These are phyloP conservation scores for Nephila pilipes DNA, from an alignment of 1,140 invertebrate genomes.

Conservation along the genomic window DNA sequence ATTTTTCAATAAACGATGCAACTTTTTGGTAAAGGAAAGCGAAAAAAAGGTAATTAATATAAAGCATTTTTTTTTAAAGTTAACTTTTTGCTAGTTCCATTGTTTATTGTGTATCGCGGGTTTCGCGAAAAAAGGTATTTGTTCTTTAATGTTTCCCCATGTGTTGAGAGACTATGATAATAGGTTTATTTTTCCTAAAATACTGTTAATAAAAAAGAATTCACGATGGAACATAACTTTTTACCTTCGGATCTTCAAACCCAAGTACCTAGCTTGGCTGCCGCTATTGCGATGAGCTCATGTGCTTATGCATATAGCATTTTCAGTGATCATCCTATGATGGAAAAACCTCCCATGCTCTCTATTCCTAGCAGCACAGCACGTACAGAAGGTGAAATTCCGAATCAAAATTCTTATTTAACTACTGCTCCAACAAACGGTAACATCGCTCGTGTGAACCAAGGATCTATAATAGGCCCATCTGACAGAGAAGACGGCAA, in stretches of 20 bases:
- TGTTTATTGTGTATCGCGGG: slow-evolving; percentile 76
- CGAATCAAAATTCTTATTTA: slow-evolving; percentile 67
- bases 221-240: slow-evolving; percentile 75
- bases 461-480: slow-evolving; percentile 9
- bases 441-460: slow-evolving; percentile 49
- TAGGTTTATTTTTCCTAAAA: slow-evolving; percentile 73
- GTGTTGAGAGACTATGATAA: slow-evolving; percentile 37
- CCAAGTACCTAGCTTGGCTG: slow-evolving; percentile 76
- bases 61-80: slow-evolving; percentile 40
- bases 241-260: slow-evolving; percentile 72
- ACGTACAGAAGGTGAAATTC: slow-evolving; percentile 69
- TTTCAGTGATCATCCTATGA: slow-evolving; percentile 73
- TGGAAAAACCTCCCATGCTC: slow-evolving; percentile 75
- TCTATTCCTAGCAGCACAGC: slow-evolving; percentile 71
- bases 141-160: slow-evolving; percentile 71
- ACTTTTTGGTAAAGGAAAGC: slow-evolving; percentile 35
- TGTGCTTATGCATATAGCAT: slow-evolving; percentile 76
- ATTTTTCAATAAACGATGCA: slow-evolving; percentile 37
- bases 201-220: slow-evolving; percentile 38
- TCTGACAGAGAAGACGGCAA: slow-evolving; percentile 67
- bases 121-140: slow-evolving; percentile 67
- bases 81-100: slow-evolving; percentile 51
- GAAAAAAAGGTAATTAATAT: slow-evolving; percentile 51
- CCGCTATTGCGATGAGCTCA: slow-evolving; percentile 76
- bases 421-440: slow-evolving; percentile 69